Percentiles rank a stretch among this genome's conserved stretches.
Evolutionary conservation across 2,888 invertebrate genomes (phyloP).

Genomic region (Clivina fossor): DNA sequence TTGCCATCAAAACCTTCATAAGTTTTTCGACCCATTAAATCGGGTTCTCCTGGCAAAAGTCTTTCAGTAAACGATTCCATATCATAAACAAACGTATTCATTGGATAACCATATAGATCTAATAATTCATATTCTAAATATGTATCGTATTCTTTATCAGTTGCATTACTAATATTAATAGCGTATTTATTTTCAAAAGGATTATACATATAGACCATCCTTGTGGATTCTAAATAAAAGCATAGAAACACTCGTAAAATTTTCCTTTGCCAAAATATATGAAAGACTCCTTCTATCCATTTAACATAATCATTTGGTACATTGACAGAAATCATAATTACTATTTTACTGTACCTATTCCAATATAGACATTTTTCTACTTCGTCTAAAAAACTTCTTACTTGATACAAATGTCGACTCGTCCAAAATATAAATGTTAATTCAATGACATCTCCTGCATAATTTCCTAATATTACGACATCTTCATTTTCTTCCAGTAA

Average conservation of each 20-base stretch:
- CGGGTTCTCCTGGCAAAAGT: neutral
- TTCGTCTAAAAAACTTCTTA: constrained; percentile 2
- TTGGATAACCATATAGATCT: constrained; percentile 18
- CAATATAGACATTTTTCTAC: constrained; percentile 16
- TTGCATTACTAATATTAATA: constrained; percentile 16
- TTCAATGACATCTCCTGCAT: constrained; percentile 7
- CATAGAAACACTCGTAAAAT: constrained; percentile 23
- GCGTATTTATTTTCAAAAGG: constrained; percentile 13
- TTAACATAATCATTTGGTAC: constrained; percentile 8
- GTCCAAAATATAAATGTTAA: constrained; percentile 25
- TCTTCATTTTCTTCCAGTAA: constrained; percentile 4
- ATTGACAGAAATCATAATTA: constrained; percentile 3
- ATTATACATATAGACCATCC: constrained; percentile 17
- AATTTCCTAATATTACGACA: too few species aligned
- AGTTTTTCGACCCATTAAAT: neutral
- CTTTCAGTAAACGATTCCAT: constrained; percentile 4
- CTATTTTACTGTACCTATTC: constrained; percentile 18
- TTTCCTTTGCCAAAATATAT: constrained; percentile 15
- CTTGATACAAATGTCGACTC: neutral
- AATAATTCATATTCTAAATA: constrained; percentile 22
- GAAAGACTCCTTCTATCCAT: constrained; percentile 20
- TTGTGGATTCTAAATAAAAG: neutral
- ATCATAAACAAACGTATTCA: constrained; percentile 18
- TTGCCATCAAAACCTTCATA: constrained; percentile 24
- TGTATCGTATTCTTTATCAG: constrained; percentile 1